Evolutionary conservation across 2,113 vertebrate species (phyloP).

Genomic region (Lynx canadensis): DNA sequence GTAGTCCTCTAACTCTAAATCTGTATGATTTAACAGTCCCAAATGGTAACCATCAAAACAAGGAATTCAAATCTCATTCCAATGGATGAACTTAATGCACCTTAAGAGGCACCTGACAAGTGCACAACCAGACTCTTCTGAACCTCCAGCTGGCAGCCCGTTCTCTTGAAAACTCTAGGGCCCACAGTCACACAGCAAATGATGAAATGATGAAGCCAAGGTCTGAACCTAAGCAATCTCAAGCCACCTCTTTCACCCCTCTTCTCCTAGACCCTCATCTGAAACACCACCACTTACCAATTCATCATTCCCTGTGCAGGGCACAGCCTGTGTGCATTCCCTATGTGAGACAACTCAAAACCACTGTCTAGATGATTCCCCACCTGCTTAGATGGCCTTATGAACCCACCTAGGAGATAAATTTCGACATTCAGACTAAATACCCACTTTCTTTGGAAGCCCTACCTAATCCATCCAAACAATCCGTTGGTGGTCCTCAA

Average conservation of each 20-base stretch:
- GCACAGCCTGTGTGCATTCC: background rate
- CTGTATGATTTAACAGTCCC: background rate
- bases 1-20: background rate
- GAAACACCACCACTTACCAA: background rate
- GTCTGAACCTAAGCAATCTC: background rate
- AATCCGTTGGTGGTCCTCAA: background rate
- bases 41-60: background rate
- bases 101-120: background rate
- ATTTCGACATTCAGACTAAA: background rate
- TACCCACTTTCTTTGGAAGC: background rate
- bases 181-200: background rate
- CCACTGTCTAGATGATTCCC: too few species aligned
- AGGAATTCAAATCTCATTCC: background rate
- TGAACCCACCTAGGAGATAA: background rate
- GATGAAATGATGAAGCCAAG: background rate
- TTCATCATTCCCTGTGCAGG: background rate
- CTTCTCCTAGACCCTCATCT: background rate
- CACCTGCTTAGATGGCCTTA: background rate
- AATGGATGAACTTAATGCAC: background rate
- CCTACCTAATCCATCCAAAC: background rate
- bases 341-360: background rate
- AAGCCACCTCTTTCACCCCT: background rate
- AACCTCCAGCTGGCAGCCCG: background rate
- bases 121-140: accelerated
- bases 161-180: background rate